phyloP scores from a whole-genome alignment of 2,888 invertebrate species.

The Agrotis clavis region DNA sequence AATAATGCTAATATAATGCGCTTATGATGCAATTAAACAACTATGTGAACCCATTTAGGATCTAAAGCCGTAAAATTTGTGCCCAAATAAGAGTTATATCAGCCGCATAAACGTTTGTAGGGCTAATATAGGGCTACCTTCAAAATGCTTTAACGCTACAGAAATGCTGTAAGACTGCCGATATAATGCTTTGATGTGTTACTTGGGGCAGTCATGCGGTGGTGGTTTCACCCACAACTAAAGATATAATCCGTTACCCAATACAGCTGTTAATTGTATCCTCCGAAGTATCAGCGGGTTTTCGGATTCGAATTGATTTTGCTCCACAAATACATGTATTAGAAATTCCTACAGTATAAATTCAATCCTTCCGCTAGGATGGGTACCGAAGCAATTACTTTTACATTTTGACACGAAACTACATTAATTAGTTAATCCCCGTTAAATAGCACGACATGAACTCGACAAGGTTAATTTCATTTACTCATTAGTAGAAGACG shows the following conservation, averaged over 20 bases:
- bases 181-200: too few species aligned
- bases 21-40: too few species aligned
- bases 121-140: too few species aligned
- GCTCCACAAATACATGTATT: background rate
- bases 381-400: background rate
- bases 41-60: too few species aligned
- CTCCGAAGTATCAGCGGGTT: background rate
- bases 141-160: too few species aligned
- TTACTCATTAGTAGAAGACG: conserved; percentile 51
- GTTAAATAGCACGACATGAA: conserved; percentile 11
- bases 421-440: conserved; percentile 13
- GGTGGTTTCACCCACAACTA: background rate
- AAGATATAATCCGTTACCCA: background rate
- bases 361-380: background rate
- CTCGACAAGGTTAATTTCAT: conserved; percentile 52
- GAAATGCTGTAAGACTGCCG: too few species aligned
- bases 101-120: too few species aligned
- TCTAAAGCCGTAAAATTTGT: too few species aligned
- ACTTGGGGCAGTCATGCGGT: too few species aligned
- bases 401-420: conserved; percentile 4
- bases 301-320: background rate
- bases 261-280: background rate
- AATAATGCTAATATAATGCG: too few species aligned
- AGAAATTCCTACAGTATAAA: background rate
- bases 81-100: too few species aligned